Evolutionary conservation across 2,888 invertebrate species (phyloP).

Genomic region (Nezara viridula): DNA sequence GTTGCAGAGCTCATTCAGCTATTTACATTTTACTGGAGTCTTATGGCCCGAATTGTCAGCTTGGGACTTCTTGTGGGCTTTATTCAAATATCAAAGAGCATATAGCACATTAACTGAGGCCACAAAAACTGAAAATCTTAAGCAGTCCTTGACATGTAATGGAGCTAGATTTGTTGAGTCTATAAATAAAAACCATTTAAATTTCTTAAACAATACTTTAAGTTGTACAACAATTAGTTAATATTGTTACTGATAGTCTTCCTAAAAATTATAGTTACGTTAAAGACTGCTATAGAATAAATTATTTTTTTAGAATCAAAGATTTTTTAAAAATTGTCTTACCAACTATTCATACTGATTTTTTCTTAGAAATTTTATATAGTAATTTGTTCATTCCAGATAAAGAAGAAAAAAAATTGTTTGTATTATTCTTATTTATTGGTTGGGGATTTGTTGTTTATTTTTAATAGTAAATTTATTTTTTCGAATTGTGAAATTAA

Average conservation of each 20-base stretch:
- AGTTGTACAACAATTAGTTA: neutral
- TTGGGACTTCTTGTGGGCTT: slow-evolving; percentile 89
- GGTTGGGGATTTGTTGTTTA: neutral
- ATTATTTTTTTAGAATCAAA: neutral
- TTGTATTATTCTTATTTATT: neutral
- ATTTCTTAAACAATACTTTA: slow-evolving; percentile 46
- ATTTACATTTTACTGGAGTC: slow-evolving; percentile 88
- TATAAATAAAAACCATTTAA: slow-evolving; percentile 51
- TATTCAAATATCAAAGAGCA: slow-evolving; percentile 88
- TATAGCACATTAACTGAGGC: slow-evolving; percentile 65
- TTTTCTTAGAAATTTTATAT: neutral
- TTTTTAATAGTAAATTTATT: neutral
- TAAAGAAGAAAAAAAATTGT: neutral
- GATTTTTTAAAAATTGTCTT: neutral
- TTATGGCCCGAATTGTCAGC: slow-evolving; percentile 97
- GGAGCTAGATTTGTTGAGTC: slow-evolving; percentile 54
- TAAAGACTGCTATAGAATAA: neutral
- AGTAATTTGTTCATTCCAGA: neutral
- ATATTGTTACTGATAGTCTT: neutral
- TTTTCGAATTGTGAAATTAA: neutral
- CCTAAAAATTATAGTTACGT: neutral
- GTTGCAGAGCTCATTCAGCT: slow-evolving; percentile 80
- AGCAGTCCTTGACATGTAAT: slow-evolving; percentile 40
- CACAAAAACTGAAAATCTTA: neutral
- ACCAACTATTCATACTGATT: neutral